Conservation (phyloP, 2,888 invertebrate genomes). For the Apantesis nais region DNA sequence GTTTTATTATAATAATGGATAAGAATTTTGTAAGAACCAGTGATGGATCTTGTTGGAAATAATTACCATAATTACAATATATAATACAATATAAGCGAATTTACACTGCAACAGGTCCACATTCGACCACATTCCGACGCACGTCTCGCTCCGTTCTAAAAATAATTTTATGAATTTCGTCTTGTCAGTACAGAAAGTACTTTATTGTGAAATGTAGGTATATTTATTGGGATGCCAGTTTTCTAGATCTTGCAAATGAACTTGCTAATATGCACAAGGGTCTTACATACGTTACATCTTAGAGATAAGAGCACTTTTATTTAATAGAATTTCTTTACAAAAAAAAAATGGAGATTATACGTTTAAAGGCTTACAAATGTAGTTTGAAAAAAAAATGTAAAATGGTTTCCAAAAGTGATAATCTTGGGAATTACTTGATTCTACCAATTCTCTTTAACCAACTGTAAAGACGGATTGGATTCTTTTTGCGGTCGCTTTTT, state of each 20-base stretch:
- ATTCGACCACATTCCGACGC: constrained; percentile 19
- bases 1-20: background rate
- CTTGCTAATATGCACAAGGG: background rate
- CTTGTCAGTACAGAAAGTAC: background rate
- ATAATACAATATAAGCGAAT: no score
- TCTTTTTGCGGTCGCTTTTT: no score
- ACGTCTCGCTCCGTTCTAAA: constrained; percentile 9
- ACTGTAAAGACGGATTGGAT: no score
- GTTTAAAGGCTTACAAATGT: background rate
- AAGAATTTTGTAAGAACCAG: background rate
- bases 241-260: background rate
- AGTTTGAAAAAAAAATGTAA: background rate
- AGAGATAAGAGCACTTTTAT: no score
- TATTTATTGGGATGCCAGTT: background rate
- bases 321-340: background rate
- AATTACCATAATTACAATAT: constrained; percentile 2
- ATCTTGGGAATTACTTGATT: no score
- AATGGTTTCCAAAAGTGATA: background rate
- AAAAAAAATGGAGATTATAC: background rate
- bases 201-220: background rate
- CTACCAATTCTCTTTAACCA: no score
- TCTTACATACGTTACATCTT: background rate
- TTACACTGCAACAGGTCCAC: constrained; percentile 1
- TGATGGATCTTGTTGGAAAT: constrained; percentile 5
- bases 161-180: constrained; percentile 7